A percentile compares a stretch with the other conserved stretches of the same genome.
Evolutionary conservation across 2,113 vertebrate genomes (phyloP).

Genomic region (Cochlearius cochlearius): DNA sequence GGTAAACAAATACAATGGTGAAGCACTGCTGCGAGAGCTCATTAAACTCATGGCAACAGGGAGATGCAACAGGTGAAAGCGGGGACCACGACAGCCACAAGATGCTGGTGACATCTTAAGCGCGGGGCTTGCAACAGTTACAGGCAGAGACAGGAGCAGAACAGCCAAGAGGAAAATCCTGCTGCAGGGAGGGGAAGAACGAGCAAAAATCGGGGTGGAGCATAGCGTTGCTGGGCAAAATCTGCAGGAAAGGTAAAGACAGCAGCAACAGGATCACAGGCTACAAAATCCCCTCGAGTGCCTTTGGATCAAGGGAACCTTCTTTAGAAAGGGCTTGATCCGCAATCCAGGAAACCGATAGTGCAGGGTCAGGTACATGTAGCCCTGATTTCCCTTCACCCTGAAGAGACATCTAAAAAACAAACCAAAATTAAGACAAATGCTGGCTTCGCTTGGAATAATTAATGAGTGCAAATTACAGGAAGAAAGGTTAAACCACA

Average conservation of each 20-base stretch:
- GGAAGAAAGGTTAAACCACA: neutral
- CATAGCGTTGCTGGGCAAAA: neutral
- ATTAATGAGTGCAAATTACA: neutral
- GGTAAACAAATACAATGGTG: neutral
- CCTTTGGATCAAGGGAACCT: neutral
- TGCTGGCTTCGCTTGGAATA: neutral
- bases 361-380: rapidly evolving
- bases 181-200: neutral
- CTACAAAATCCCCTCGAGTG: neutral
- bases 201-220: neutral
- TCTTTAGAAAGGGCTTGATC: neutral
- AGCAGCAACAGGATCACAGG: neutral
- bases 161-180: neutral
- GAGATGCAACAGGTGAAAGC: neutral
- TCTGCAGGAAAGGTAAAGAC: neutral
- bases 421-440: neutral
- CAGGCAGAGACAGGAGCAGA: neutral
- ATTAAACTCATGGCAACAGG: neutral
- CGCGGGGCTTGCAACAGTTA: neutral
- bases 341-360: rapidly evolving
- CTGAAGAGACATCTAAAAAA: neutral
- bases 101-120: neutral
- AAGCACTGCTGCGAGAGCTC: neutral
- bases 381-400: neutral
- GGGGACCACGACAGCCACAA: neutral